A percentile compares a stretch with the other conserved stretches of the same genome.
Conservation (phyloP, 1,140 invertebrate species). For the Coenobita brevimanus region DNA sequence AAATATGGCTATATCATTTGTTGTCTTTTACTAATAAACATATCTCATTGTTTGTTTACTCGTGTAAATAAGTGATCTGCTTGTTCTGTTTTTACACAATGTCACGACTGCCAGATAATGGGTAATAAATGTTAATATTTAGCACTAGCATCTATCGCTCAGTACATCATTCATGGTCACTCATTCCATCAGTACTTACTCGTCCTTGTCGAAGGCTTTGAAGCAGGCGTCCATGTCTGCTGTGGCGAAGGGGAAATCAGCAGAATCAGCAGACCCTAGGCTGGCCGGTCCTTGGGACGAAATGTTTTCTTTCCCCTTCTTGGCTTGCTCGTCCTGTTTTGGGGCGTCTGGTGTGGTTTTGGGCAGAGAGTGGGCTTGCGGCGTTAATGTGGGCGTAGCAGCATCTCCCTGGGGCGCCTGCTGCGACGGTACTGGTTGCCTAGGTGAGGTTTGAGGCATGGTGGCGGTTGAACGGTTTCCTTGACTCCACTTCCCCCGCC, state of each 20-base stretch:
- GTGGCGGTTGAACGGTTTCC: not conserved
- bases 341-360: not conserved
- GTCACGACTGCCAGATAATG: too few species aligned
- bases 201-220: slow-evolving; percentile 63
- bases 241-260: not conserved
- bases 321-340: not conserved
- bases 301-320: not conserved
- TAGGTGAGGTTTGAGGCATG: not conserved
- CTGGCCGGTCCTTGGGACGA: not conserved
- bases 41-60: too few species aligned
- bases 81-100: too few species aligned
- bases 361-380: slow-evolving; percentile 5
- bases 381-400: slow-evolving; percentile 7
- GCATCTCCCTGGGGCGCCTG: not conserved
- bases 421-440: slow-evolving; percentile 9
- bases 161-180: not conserved
- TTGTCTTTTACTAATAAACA: too few species aligned
- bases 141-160: not conserved
- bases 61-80: too few species aligned
- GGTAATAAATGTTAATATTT: too few species aligned
- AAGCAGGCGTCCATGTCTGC: slow-evolving; percentile 55
- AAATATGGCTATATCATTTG: too few species aligned
- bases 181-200: slow-evolving; percentile 22
- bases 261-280: not conserved
- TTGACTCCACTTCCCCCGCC: not conserved